Evolutionary conservation across 2,113 vertebrate species (phyloP).

Genomic region (Cacatua alba): DNA sequence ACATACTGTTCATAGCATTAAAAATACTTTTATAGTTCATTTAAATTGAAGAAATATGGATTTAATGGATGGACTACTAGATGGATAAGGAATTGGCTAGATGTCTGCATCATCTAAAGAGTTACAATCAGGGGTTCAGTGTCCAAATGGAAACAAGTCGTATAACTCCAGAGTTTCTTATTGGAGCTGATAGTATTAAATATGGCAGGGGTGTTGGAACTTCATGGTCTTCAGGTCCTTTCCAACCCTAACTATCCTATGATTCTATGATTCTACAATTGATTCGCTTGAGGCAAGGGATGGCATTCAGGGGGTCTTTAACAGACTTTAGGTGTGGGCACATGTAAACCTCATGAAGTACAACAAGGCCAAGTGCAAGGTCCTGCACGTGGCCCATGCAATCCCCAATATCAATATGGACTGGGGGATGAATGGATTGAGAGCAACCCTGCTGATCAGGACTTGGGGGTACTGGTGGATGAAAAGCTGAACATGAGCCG

Average conservation of each 20-base stretch:
- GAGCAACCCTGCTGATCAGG: not conserved
- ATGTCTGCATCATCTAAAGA: not conserved
- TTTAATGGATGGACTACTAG: not conserved
- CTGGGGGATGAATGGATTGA: not conserved
- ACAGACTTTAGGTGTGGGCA: not conserved
- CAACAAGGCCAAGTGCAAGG: not conserved
- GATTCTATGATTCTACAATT: not conserved
- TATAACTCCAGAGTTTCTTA: not conserved
- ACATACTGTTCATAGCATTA: not conserved
- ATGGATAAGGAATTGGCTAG: not conserved
- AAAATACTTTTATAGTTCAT: not conserved
- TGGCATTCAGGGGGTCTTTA: not conserved
- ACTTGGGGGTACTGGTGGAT: not conserved
- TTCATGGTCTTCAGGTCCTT: not conserved
- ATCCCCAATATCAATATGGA: not conserved
- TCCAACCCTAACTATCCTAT: not conserved
- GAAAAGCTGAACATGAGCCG: not conserved
- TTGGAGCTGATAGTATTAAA: not conserved
- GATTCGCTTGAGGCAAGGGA: fast-evolving
- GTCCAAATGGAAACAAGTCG: not conserved
- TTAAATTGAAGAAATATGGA: not conserved
- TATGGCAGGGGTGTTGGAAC: not conserved
- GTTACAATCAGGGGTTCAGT: not conserved
- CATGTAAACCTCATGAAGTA: not conserved
- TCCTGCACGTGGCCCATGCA: not conserved